These are phyloP conservation scores for Hypena proboscidalis DNA, from an alignment of 2,888 invertebrate genomes.

Conservation along the genomic window DNA sequence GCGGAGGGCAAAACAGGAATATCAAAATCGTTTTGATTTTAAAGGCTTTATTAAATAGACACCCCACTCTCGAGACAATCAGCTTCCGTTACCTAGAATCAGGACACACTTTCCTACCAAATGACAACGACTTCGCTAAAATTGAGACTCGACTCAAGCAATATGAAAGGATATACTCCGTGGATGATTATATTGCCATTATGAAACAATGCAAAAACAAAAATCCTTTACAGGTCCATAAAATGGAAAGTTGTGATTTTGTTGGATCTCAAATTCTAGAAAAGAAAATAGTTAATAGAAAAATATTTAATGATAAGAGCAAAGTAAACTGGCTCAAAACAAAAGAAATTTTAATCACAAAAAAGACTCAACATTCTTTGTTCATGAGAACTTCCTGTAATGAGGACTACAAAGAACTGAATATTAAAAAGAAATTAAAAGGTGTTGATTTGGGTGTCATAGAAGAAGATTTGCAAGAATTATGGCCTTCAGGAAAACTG, in stretches of 20 bases:
- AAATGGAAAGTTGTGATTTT: conserved; percentile 17
- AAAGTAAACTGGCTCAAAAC: too few species aligned
- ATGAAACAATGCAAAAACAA: conserved; percentile 9
- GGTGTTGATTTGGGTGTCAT: conserved; percentile 13
- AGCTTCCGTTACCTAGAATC: too few species aligned
- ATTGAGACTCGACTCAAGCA: conserved; percentile 22
- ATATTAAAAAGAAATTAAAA: conserved; percentile 13
- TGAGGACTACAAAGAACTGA: conserved; percentile 14
- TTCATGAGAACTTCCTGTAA: conserved; percentile 19
- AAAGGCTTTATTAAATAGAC: too few species aligned
- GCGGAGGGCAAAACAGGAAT: conserved; percentile 7
- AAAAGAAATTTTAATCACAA: too few species aligned
- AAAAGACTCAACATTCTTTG: conserved; percentile 14
- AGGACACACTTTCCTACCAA: too few species aligned
- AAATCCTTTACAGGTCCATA: conserved; percentile 13
- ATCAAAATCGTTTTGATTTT: too few species aligned
- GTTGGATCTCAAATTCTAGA: conserved; percentile 14
- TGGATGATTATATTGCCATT: conserved; percentile 21
- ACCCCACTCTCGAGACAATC: too few species aligned
- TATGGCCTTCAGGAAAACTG: conserved; percentile 13
- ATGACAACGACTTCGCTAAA: conserved; percentile 15
- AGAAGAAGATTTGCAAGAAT: conserved; percentile 17
- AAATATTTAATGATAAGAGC: conserved; percentile 12
- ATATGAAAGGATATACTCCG: conserved; percentile 20
- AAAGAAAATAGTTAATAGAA: conserved; percentile 13